These are phyloP conservation scores for Automeris io DNA, from an alignment of 2,888 invertebrate species.

Conservation along the genomic window DNA sequence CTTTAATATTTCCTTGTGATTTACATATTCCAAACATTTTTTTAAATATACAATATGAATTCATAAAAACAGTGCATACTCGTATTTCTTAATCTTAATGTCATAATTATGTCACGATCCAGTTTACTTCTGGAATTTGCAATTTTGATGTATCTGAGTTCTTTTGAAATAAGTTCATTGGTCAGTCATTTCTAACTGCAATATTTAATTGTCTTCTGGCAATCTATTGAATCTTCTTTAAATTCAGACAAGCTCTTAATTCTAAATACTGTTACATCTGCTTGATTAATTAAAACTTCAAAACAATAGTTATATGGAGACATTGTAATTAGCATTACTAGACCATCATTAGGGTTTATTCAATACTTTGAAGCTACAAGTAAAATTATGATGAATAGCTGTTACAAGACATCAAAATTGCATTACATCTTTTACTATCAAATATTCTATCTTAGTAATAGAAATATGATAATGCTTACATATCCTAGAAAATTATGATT, in stretches of 20 bases:
- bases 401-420: neutral
- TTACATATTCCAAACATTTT: neutral
- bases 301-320: too few relatives aligned
- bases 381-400: too few relatives aligned
- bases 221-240: too few relatives aligned
- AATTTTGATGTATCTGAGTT: neutral
- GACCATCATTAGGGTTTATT: too few relatives aligned
- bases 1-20: neutral
- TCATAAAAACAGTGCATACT: neutral
- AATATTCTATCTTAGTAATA: neutral
- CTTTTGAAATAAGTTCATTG: too few relatives aligned
- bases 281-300: too few relatives aligned
- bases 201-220: too few relatives aligned
- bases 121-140: neutral
- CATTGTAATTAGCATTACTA: too few relatives aligned
- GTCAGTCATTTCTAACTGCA: too few relatives aligned
- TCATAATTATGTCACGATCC: neutral
- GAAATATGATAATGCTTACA: neutral
- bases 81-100: neutral
- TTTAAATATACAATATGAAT: neutral
- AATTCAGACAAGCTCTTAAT: too few relatives aligned
- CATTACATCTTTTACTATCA: neutral
- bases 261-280: too few relatives aligned
- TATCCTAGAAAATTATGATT: neutral
- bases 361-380: too few relatives aligned